A percentile compares a stretch with the other conserved stretches of the same genome.
phyloP scores from a whole-genome alignment of 2,797 vertebrate genomes.

The Novumbra hubbsi region DNA sequence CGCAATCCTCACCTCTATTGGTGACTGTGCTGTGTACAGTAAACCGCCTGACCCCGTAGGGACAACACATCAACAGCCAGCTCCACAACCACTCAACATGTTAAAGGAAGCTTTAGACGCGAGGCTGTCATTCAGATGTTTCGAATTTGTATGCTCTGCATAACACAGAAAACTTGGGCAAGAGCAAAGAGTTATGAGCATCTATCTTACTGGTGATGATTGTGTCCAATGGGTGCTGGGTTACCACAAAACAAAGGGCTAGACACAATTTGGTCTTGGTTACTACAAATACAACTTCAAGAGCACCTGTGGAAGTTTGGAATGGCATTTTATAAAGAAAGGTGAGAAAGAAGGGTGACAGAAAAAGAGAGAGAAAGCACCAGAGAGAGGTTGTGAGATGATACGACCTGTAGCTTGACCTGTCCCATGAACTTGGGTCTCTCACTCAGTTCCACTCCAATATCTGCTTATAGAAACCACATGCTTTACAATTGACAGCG shows the following conservation, averaged over 20 bases:
- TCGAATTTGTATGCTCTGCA: background rate
- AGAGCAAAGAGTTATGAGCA: background rate
- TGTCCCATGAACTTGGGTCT: background rate
- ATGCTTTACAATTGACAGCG: background rate
- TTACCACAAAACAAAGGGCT: background rate
- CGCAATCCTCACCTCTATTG: background rate
- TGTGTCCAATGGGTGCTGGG: background rate
- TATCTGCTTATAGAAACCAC: background rate
- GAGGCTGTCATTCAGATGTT: background rate
- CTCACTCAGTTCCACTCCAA: background rate
- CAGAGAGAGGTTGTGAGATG: background rate
- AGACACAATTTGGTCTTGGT: background rate
- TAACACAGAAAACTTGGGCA: background rate
- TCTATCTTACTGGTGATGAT: background rate
- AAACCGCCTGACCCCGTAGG: background rate
- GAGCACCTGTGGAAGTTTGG: background rate
- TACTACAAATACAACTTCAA: background rate
- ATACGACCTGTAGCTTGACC: background rate
- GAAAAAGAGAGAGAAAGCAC: background rate
- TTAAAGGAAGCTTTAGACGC: background rate
- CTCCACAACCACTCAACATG: background rate
- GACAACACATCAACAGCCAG: background rate
- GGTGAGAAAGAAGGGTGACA: background rate
- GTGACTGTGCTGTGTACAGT: background rate
- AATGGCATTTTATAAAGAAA: background rate